These are phyloP conservation scores for Nezara viridula DNA, from an alignment of 2,888 invertebrate genomes.

Conservation along the genomic window DNA sequence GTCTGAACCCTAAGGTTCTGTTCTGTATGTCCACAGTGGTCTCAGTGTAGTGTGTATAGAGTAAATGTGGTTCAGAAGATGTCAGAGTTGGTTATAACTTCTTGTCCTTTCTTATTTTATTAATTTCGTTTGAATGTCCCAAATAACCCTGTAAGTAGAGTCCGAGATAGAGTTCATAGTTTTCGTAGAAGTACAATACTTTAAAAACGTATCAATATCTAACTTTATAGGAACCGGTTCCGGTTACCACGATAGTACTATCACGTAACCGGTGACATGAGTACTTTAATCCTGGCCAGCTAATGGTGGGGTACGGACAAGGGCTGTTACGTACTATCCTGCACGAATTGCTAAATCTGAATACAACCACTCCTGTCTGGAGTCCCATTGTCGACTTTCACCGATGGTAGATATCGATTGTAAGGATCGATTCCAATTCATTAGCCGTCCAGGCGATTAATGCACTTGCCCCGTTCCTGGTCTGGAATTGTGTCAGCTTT, in stretches of 20 bases:
- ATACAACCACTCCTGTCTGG: background rate
- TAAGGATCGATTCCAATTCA: background rate
- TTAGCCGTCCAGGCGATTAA: background rate
- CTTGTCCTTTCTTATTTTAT: too few species aligned
- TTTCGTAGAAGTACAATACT: too few species aligned
- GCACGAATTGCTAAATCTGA: slow-evolving; percentile 4
- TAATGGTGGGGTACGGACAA: background rate
- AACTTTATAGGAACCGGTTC: background rate
- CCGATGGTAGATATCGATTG: slow-evolving; percentile 11
- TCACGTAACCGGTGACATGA: background rate
- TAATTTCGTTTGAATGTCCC: too few species aligned
- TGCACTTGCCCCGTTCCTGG: background rate
- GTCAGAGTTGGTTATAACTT: too few species aligned
- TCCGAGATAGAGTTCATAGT: too few species aligned
- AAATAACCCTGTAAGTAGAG: too few species aligned
- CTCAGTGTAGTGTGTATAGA: too few species aligned
- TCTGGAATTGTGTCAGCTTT: background rate
- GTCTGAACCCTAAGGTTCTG: too few species aligned
- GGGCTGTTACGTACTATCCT: background rate
- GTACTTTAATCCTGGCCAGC: background rate
- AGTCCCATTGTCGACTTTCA: slow-evolving; percentile 19
- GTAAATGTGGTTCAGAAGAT: too few species aligned
- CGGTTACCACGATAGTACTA: background rate
- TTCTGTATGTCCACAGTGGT: too few species aligned
- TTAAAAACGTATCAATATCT: too few species aligned